Evolutionary conservation across 2,797 vertebrate genomes (phyloP).

Genomic region (Macropodus opercularis): DNA sequence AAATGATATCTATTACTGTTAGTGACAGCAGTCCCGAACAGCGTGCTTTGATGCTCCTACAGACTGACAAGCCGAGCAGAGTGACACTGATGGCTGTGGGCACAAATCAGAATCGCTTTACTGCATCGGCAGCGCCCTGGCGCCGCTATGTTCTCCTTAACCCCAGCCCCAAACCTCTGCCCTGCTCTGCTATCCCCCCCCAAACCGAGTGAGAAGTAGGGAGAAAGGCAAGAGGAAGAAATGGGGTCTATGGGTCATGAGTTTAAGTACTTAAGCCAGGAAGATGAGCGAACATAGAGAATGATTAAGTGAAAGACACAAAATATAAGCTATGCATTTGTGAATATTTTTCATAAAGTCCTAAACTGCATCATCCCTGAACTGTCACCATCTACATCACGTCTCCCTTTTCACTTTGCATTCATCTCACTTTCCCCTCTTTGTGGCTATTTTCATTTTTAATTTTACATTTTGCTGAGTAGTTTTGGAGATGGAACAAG

Average conservation of each 20-base stretch:
- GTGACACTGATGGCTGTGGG: constrained; percentile 91
- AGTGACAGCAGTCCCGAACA: constrained; percentile 87
- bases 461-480: not conserved
- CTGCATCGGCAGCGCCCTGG: constrained; percentile 77
- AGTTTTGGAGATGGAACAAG: not conserved
- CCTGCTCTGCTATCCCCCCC: constrained; percentile 34
- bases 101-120: constrained; percentile 92
- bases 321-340: constrained; percentile 7
- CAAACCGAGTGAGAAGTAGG: constrained; percentile 49
- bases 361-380: constrained; percentile 18
- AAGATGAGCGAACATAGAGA: not conserved
- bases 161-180: constrained; percentile 57
- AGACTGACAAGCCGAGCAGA: constrained; percentile 85
- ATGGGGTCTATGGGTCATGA: not conserved
- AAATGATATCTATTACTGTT: constrained; percentile 94
- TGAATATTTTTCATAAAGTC: constrained; percentile 31
- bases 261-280: constrained; percentile 3
- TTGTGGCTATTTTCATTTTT: not conserved
- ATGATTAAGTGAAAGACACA: not conserved
- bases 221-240: constrained; percentile 17
- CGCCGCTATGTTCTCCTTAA: constrained; percentile 60
- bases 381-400: not conserved
- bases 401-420: constrained; percentile 8
- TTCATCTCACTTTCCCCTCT: not conserved
- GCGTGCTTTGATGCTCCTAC: constrained; percentile 82